Evolutionary conservation across 2,797 vertebrate species (phyloP).

Genomic region (Pygocentrus nattereri): DNA sequence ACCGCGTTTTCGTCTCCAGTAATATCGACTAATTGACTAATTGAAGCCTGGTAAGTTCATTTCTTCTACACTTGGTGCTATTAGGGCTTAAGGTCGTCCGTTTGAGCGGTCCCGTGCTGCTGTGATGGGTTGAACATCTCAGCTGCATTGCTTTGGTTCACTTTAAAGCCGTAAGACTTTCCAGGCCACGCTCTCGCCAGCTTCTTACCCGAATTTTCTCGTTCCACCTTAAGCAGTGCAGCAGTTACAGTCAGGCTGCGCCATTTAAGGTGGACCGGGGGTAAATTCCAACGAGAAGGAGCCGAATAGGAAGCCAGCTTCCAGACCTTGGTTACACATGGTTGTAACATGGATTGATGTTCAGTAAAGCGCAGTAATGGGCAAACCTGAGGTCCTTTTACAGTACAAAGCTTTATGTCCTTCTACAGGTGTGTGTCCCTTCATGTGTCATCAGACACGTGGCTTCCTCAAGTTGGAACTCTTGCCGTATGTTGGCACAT

Average conservation of each 20-base stretch:
- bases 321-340: neutral
- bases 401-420: neutral
- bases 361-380: neutral
- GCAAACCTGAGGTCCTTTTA: neutral
- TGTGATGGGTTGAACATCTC: too few species aligned
- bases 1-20: neutral
- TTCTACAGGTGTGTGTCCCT: neutral
- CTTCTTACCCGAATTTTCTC: too few species aligned
- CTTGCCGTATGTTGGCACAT: neutral
- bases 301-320: too few species aligned
- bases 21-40: neutral
- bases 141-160: too few species aligned
- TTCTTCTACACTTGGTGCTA: neutral
- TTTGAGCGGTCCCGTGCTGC: neutral
- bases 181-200: too few species aligned
- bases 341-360: neutral
- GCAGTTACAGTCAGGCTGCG: too few species aligned
- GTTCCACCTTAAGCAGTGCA: too few species aligned
- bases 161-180: too few species aligned
- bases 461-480: neutral
- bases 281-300: too few species aligned
- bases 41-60: slow-evolving; percentile 24
- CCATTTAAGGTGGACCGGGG: too few species aligned
- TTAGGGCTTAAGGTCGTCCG: neutral
- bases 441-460: slow-evolving; percentile 20